Evolutionary conservation across 2,113 vertebrate species (phyloP).

Genomic region (Zapus hudsonius): DNA sequence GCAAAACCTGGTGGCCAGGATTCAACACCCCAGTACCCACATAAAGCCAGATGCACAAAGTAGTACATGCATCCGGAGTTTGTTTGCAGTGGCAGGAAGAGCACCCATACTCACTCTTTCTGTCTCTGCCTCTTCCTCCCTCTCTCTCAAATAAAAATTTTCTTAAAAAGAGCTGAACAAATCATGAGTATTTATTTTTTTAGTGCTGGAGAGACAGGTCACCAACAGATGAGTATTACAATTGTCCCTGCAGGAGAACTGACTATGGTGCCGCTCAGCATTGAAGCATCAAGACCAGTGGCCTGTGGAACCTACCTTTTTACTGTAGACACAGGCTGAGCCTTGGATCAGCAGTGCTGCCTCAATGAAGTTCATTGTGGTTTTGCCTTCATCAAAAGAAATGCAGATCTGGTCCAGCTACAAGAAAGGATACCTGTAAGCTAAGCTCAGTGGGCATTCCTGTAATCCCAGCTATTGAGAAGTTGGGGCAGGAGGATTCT

Average conservation of each 20-base stretch:
- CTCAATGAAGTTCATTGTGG: constrained; percentile 94
- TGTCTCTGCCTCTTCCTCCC: too few species aligned
- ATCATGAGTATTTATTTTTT: too few species aligned
- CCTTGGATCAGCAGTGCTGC: constrained; percentile 96
- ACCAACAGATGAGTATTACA: not conserved
- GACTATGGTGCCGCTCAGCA: not conserved
- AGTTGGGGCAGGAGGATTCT: not conserved
- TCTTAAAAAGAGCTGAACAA: not conserved
- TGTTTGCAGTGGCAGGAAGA: too few species aligned
- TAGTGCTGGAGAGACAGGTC: not conserved
- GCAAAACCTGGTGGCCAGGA: too few species aligned
- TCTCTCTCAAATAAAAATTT: too few species aligned
- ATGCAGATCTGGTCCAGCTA: constrained; percentile 95
- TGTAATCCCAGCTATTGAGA: not conserved
- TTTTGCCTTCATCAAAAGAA: constrained; percentile 94
- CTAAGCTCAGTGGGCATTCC: not conserved
- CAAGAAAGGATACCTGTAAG: not conserved
- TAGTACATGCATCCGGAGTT: too few species aligned
- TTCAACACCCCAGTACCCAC: too few species aligned
- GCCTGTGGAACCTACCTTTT: constrained; percentile 87
- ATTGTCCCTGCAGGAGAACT: not conserved
- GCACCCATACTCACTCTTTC: too few species aligned
- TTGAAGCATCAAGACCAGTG: not conserved
- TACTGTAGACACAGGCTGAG: constrained; percentile 94
- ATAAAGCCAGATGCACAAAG: too few species aligned